Evolutionary conservation across 2,113 vertebrate species (phyloP).

Genomic region (Coryphaenoides rupestris): DNA sequence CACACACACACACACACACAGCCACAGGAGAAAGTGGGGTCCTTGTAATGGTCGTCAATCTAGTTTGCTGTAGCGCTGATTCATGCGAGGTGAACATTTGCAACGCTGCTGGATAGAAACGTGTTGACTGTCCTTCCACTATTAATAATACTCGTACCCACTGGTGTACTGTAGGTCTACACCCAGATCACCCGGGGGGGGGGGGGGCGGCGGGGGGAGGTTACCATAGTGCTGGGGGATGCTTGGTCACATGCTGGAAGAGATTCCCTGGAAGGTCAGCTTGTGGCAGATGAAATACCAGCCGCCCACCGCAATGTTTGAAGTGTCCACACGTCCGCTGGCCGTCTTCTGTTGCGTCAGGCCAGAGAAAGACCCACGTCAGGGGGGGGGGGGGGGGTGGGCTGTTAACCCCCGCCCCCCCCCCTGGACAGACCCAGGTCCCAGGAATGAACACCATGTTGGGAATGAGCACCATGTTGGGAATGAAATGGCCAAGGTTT

Average conservation of each 20-base stretch:
- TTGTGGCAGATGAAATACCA: conserved; percentile 57
- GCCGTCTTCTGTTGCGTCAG: conserved; percentile 28
- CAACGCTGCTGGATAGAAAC: conserved; percentile 36
- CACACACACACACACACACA: too few relatives aligned
- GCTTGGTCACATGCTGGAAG: conserved; percentile 39
- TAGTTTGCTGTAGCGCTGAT: background rate
- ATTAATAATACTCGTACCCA: too few relatives aligned
- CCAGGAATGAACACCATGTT: conserved; percentile 59
- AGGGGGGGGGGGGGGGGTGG: conserved; percentile 3
- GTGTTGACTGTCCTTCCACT: conserved; percentile 26
- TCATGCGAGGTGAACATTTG: conserved; percentile 26
- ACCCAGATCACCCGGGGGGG: too few relatives aligned
- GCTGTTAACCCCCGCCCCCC: too few relatives aligned
- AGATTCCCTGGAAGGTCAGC: conserved; percentile 44
- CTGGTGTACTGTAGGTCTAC: too few relatives aligned
- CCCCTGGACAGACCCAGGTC: conserved; percentile 19
- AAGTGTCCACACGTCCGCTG: conserved; percentile 43
- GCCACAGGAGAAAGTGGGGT: too few relatives aligned
- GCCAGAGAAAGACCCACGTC: conserved; percentile 39
- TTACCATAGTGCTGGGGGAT: conserved; percentile 25
- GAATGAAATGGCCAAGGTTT: conserved; percentile 57
- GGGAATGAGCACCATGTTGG: conserved; percentile 45
- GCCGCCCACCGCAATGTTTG: conserved; percentile 52
- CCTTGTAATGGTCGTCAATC: too few relatives aligned
- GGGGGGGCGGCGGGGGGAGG: too few relatives aligned